Percentiles rank a stretch among this genome's conserved stretches.
phyloP scores from a whole-genome alignment of 2,888 invertebrate genomes.

The Drosophila atripex region DNA sequence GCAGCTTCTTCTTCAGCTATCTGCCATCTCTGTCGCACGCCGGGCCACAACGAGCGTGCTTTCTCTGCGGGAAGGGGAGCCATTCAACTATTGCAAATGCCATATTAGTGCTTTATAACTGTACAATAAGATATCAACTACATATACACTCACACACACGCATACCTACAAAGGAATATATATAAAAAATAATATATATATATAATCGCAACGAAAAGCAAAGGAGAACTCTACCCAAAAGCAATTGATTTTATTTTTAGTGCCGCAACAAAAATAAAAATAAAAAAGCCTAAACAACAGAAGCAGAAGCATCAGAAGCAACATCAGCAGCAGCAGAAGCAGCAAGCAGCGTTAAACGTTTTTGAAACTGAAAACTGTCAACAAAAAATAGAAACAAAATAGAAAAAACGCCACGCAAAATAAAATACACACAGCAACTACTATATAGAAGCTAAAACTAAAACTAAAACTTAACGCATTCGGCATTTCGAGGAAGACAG shows the following conservation, averaged over 20 bases:
- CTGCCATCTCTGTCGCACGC: slow-evolving; percentile 55
- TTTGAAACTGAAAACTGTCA: slow-evolving; percentile 64
- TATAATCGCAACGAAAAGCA: slow-evolving; percentile 29
- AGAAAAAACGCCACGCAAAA: slow-evolving; percentile 36
- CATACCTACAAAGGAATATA: slow-evolving; percentile 30
- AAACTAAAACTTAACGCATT: slow-evolving; percentile 35
- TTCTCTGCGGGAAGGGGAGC: slow-evolving; percentile 25
- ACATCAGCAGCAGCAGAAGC: slow-evolving; percentile 10
- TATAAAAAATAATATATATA: slow-evolving; percentile 24
- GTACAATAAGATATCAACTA: slow-evolving; percentile 66
- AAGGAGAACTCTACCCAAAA: slow-evolving; percentile 48
- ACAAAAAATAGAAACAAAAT: slow-evolving; percentile 40
- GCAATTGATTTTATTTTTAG: slow-evolving; percentile 80
- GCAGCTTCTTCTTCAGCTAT: slow-evolving; percentile 43
- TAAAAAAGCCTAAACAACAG: slow-evolving; percentile 34
- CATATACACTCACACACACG: slow-evolving; percentile 16
- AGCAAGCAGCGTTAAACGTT: slow-evolving; percentile 67
- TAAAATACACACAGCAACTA: slow-evolving; percentile 35
- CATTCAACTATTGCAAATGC: slow-evolving; percentile 56
- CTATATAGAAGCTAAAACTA: slow-evolving; percentile 16
- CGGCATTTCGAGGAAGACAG: slow-evolving; percentile 57
- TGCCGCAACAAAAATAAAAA: slow-evolving; percentile 50
- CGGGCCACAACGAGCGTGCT: slow-evolving; percentile 19
- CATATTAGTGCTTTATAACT: slow-evolving; percentile 79
- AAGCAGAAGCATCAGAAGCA: slow-evolving; percentile 33